Percentiles rank a stretch among this genome's conserved stretches.
These are phyloP conservation scores for Perca schrenkii DNA, from an alignment of 2,113 vertebrate genomes.

Conservation along the genomic window DNA sequence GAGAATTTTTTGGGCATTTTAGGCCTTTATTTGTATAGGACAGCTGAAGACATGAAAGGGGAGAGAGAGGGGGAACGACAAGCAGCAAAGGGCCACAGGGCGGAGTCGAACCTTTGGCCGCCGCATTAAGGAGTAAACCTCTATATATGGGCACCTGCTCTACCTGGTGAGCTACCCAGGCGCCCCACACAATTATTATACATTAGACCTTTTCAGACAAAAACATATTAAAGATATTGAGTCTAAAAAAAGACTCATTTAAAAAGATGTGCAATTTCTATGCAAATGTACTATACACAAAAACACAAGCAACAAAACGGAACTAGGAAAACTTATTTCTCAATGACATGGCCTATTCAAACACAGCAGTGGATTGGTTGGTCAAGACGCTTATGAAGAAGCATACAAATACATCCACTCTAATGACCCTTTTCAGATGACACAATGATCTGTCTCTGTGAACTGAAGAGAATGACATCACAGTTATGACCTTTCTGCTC, in stretches of 20 bases:
- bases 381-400: too few relatives aligned
- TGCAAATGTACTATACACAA: background rate
- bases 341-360: conserved; percentile 6
- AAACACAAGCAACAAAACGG: background rate
- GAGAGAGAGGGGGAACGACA: too few relatives aligned
- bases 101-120: too few relatives aligned
- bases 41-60: too few relatives aligned
- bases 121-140: too few relatives aligned
- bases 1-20: too few relatives aligned
- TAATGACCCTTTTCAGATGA: conserved; percentile 43
- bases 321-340: background rate
- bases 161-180: too few relatives aligned
- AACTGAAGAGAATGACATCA: conserved; percentile 65
- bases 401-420: conserved; percentile 18
- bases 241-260: background rate
- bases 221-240: background rate
- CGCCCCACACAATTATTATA: background rate
- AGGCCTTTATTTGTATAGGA: too few relatives aligned
- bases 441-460: conserved; percentile 52
- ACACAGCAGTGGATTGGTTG: conserved; percentile 8
- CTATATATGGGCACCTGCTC: too few relatives aligned
- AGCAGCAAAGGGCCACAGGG: too few relatives aligned
- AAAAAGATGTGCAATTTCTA: background rate
- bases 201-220: too few relatives aligned
- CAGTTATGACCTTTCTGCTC: conserved; percentile 50